phyloP scores from a whole-genome alignment of 2,888 invertebrate genomes.

The Aphodius sticticus region DNA sequence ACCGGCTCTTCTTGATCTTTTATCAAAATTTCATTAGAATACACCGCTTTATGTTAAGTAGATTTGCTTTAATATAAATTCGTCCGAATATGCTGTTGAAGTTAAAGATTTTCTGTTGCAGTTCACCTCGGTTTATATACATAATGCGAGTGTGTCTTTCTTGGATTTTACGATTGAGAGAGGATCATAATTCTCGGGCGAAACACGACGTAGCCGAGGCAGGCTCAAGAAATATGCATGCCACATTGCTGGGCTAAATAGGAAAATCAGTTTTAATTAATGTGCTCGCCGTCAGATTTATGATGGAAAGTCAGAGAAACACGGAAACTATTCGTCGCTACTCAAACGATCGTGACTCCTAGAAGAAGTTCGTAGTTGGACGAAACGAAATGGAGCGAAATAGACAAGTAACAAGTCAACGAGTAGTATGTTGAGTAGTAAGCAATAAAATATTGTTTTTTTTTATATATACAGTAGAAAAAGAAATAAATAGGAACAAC shows the following conservation, averaged over 20 bases:
- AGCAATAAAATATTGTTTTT: too few species aligned
- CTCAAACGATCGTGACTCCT: conserved; percentile 7
- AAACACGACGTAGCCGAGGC: conserved; percentile 15
- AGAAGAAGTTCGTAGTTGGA: background rate
- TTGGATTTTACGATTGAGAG: conserved; percentile 13
- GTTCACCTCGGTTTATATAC: background rate
- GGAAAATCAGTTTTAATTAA: conserved; percentile 18
- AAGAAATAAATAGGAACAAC: too few species aligned
- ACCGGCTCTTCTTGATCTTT: too few species aligned
- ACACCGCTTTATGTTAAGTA: too few species aligned
- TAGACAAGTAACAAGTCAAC: background rate
- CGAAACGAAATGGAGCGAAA: conserved; percentile 5
- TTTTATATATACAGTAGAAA: too few species aligned
- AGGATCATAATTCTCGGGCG: conserved; percentile 17
- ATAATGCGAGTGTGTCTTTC: conserved; percentile 20
- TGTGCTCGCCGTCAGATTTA: conserved; percentile 17
- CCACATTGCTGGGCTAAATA: background rate
- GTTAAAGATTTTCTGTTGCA: background rate
- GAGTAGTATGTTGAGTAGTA: background rate
- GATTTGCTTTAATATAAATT: background rate
- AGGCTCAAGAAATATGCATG: background rate
- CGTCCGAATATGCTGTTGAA: background rate
- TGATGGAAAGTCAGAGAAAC: conserved; percentile 23
- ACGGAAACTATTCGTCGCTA: conserved; percentile 16
- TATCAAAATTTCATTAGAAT: too few species aligned